Base-by-base conservation (phyloP, 2,888 invertebrate genomes). In the Omphaloscelis lunosa region DNA sequence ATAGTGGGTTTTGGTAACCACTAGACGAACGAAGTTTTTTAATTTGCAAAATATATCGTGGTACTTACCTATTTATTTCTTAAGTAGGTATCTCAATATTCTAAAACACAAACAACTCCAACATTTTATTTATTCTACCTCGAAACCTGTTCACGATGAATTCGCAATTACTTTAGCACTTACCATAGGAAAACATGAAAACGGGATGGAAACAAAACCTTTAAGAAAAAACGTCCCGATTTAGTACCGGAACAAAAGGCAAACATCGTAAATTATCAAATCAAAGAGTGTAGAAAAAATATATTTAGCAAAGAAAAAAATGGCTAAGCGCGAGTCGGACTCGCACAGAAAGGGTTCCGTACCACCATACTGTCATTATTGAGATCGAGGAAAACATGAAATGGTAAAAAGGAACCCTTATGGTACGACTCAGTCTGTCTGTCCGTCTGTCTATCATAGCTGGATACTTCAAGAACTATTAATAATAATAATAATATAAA, bases 231-330 rank as follows among this genome's bases (percentile, higher is more conserved):
- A 67, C 56, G 66, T 58, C 73, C 77, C 85, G 88, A 90, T 90
- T 90, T 88, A 90, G 83, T 86, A 84, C 79, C 69, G 75, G 56
- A 85, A 81, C 83, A 86, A 78, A 80, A 81, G 79, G 88, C 84
- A 88, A 89, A 86, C 87, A 86, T 85, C 87, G 89, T 90, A 90
- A 89, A 91, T 90, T 89, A 90, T 88, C 79, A 87, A 90, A 90
- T 89, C 87, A 88, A 85, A 88, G 76, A 86, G 68, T 77, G 70
- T 69, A 82, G 71, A 86, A 83, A 83, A 80, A 84, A 58, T 27
- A 58, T 7, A 58, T 58, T 58, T 58, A n/a, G 12, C n/a, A n/a
- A n/a, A 29, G 29, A 59, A 34, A 20, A 34, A 17, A 53, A 11
- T 1, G 4, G 34, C 12, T 17, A 34, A 39, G 17, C 56, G 20